A percentile compares a stretch with the other conserved stretches of the same genome.
phyloP scores from a whole-genome alignment of 2,888 invertebrate genomes.

The Hypomecis punctinalis region DNA sequence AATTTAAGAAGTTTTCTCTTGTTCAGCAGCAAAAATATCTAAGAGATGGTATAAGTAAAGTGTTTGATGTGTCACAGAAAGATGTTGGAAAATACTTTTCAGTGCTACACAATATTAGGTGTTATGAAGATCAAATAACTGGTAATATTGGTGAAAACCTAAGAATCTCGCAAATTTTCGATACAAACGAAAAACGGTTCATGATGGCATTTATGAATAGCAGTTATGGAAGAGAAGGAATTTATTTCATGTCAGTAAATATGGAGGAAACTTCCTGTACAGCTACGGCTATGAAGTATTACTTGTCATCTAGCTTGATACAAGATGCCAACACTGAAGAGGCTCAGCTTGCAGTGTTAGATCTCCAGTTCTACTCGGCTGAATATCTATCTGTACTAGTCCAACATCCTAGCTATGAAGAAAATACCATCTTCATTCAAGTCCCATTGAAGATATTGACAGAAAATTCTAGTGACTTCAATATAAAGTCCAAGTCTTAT shows the following conservation, averaged over 20 bases:
- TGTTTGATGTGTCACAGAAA: constrained; percentile 88
- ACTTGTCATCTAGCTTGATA: constrained; percentile 76
- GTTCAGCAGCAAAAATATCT: constrained; percentile 92
- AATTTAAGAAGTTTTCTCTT: constrained; percentile 90
- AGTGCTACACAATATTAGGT: constrained; percentile 81
- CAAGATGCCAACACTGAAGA: constrained; percentile 60
- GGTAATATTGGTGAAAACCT: constrained; percentile 59
- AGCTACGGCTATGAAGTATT: constrained; percentile 82
- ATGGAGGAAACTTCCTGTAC: constrained; percentile 69
- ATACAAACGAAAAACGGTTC: constrained; percentile 75
- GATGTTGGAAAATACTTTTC: constrained; percentile 87
- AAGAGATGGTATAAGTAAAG: constrained; percentile 86
- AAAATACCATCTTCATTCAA: constrained; percentile 79
- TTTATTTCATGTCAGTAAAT: constrained; percentile 81
- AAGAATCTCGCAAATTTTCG: constrained; percentile 80
- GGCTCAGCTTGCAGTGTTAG: constrained; percentile 82
- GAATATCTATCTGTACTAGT: constrained; percentile 90
- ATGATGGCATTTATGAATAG: constrained; percentile 81
- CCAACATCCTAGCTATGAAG: constrained; percentile 78
- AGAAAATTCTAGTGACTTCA: constrained; percentile 72
- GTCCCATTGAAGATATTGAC: constrained; percentile 77
- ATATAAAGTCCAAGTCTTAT: constrained; percentile 69
- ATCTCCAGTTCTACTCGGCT: constrained; percentile 91
- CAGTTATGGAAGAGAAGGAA: constrained; percentile 66
- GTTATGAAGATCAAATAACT: constrained; percentile 66